Conservation (phyloP, 2,797 vertebrate species). For the Sebastes ruberrimus region DNA sequence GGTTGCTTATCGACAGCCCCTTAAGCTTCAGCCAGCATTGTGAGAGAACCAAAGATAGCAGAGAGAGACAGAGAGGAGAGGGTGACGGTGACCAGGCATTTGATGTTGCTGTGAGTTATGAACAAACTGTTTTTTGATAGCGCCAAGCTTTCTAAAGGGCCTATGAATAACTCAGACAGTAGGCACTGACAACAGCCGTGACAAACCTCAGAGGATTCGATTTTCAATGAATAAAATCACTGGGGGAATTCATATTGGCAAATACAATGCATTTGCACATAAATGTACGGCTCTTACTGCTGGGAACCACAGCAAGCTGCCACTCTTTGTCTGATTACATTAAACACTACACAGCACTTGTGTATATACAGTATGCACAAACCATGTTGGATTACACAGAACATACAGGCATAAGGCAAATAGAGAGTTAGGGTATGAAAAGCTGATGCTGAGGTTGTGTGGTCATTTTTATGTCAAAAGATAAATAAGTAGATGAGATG, state of each 20-base stretch:
- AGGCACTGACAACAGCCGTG: slow-evolving; percentile 36
- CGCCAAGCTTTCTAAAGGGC: slow-evolving; percentile 40
- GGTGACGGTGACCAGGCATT: slow-evolving; percentile 25
- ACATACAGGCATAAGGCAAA: neutral
- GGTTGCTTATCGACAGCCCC: slow-evolving; percentile 67
- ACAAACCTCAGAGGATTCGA: slow-evolving; percentile 52
- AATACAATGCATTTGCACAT: slow-evolving; percentile 70
- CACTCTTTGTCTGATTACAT: slow-evolving; percentile 35
- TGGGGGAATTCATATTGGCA: slow-evolving; percentile 49
- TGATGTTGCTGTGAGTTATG: slow-evolving; percentile 57
- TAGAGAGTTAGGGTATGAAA: neutral
- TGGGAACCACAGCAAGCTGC: slow-evolving; percentile 17
- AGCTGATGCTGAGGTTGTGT: neutral
- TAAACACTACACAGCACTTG: slow-evolving; percentile 6
- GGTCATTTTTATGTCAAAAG: neutral
- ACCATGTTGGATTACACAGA: neutral
- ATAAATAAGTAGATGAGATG: neutral
- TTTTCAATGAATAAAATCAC: slow-evolving; percentile 79
- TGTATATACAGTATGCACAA: neutral
- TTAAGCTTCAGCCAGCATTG: slow-evolving; percentile 16
- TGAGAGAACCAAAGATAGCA: neutral
- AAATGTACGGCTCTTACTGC: slow-evolving; percentile 57
- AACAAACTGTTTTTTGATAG: slow-evolving; percentile 64
- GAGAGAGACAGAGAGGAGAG: slow-evolving; percentile 10
- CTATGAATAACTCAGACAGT: slow-evolving; percentile 68